These are phyloP conservation scores for Delia radicum DNA, from an alignment of 1,140 invertebrate species.

Conservation along the genomic window DNA sequence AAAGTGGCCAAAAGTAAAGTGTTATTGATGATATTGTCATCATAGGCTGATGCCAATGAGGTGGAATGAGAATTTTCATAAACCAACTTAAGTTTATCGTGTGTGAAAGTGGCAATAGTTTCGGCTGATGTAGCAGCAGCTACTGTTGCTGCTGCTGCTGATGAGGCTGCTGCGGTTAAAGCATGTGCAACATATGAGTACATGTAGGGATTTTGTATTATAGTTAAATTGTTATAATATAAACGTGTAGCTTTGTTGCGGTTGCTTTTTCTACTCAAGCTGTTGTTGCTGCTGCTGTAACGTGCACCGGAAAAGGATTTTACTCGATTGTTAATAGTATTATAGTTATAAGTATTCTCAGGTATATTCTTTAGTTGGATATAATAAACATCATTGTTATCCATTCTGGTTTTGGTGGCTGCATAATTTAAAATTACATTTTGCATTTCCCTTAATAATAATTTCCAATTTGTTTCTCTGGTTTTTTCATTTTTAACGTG, in stretches of 20 bases:
- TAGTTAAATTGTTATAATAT: background rate
- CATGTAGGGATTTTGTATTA: background rate
- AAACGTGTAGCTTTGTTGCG: background rate
- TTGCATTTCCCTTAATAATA: no score
- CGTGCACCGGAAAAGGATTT: background rate
- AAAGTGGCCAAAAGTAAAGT: conserved; percentile 1
- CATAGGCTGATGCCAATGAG: background rate
- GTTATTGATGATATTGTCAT: conserved; percentile 12
- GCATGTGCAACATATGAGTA: conserved; percentile 9
- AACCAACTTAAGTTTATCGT: background rate
- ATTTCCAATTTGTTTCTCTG: background rate
- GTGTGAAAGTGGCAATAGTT: background rate
- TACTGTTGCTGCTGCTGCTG: background rate
- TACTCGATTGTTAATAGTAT: background rate
- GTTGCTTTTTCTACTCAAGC: background rate
- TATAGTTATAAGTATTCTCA: background rate
- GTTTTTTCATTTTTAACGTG: no score
- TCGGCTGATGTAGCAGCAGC: no score
- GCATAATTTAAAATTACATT: no score
- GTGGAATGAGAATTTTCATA: background rate
- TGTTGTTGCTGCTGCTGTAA: background rate
- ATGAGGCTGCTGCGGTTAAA: background rate
- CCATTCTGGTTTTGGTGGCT: background rate
- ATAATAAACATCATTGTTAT: background rate
- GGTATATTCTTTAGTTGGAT: background rate